phyloP scores from a whole-genome alignment of 2,797 vertebrate species.

The Oophaga sylvatica region DNA sequence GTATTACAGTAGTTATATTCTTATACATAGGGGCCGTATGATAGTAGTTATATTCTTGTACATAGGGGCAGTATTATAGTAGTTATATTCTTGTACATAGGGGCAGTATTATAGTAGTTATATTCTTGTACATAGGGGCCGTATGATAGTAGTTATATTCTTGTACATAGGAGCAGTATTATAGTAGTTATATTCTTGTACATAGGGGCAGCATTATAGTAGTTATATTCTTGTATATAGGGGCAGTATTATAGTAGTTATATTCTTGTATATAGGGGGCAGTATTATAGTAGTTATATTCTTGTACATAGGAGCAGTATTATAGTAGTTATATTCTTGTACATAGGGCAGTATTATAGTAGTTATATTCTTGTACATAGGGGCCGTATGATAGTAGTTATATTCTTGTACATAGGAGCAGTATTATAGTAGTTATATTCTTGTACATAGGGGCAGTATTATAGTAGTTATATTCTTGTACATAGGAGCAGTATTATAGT shows the following conservation, averaged over 20 bases:
- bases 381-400: background rate
- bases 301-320: constrained; percentile 7
- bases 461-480: constrained; percentile 17
- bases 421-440: background rate
- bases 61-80: background rate
- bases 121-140: background rate
- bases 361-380: too few relatives aligned
- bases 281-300: constrained; percentile 17
- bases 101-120: constrained; percentile 2
- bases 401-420: constrained; percentile 7
- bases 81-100: background rate
- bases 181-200: constrained; percentile 16
- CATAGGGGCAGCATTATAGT: background rate
- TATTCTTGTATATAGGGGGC: too few relatives aligned
- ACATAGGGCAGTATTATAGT: background rate
- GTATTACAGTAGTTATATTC: background rate
- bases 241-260: background rate
- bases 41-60: background rate
- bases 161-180: background rate
- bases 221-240: background rate
- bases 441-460: background rate
- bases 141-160: background rate
- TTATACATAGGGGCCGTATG: background rate
- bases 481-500: too few relatives aligned
- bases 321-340: background rate